Evolutionary conservation across 2,113 vertebrate genomes (phyloP).

Genomic region (Cnemophilus loriae): DNA sequence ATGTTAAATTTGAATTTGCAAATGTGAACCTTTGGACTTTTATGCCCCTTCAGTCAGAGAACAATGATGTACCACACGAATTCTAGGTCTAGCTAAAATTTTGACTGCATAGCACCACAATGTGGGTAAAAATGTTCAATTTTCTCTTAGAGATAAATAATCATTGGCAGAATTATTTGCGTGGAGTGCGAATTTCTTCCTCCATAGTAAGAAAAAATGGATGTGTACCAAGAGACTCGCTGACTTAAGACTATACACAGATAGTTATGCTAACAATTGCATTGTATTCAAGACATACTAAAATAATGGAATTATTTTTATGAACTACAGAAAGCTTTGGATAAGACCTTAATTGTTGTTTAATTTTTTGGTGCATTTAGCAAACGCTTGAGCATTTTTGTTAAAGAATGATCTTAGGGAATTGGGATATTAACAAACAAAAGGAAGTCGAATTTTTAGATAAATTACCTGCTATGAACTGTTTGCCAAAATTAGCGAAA

Average conservation of each 20-base stretch:
- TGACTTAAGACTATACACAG: background rate
- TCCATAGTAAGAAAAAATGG: background rate
- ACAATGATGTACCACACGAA: background rate
- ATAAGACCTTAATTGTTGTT: background rate
- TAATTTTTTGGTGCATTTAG: background rate
- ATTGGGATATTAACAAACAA: background rate
- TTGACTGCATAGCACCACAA: background rate
- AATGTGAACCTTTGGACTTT: background rate
- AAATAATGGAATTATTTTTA: background rate
- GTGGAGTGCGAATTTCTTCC: background rate
- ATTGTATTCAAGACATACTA: background rate
- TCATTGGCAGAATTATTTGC: background rate
- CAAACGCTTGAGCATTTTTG: background rate
- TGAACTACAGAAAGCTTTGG: background rate
- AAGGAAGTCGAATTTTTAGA: background rate
- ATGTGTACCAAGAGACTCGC: background rate
- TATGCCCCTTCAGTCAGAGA: background rate
- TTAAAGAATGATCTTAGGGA: background rate
- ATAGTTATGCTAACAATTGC: background rate
- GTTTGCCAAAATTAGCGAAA: background rate
- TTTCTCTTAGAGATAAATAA: background rate
- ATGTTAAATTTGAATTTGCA: background rate
- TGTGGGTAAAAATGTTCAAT: background rate
- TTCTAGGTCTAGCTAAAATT: background rate
- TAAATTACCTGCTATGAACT: background rate